Percentiles rank a stretch among this genome's conserved stretches.
These are phyloP conservation scores for Xanthia togata DNA, from an alignment of 2,888 invertebrate genomes.

Conservation along the genomic window DNA sequence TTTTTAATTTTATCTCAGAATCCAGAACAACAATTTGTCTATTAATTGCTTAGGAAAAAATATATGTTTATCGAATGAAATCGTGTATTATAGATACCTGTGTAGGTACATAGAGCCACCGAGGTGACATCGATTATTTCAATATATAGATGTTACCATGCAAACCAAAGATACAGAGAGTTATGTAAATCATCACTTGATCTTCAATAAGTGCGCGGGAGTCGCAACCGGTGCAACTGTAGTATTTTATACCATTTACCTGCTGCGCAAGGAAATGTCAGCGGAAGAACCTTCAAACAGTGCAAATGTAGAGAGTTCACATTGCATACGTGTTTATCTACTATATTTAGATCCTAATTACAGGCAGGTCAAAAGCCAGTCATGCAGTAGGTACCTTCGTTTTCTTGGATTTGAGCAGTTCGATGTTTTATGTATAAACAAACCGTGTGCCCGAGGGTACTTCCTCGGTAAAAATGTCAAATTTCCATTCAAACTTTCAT, in stretches of 20 bases:
- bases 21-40: neutral
- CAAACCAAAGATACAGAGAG: conserved; percentile 18
- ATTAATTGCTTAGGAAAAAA: conserved; percentile 3
- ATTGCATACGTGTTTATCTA: conserved; percentile 41
- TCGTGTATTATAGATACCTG: neutral
- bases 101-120: conserved; percentile 5
- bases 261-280: conserved; percentile 49
- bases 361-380: conserved; percentile 6
- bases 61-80: conserved; percentile 12
- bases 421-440: neutral
- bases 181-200: conserved; percentile 35
- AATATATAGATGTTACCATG: conserved; percentile 18
- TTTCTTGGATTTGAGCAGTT: neutral
- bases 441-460: neutral
- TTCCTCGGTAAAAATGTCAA: neutral
- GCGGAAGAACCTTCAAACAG: conserved; percentile 66
- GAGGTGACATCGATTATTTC: conserved; percentile 34
- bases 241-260: conserved; percentile 46
- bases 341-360: conserved; percentile 37
- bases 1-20: conserved; percentile 13
- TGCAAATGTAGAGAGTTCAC: conserved; percentile 50
- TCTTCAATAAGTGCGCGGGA: conserved; percentile 8
- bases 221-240: conserved; percentile 19
- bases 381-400: neutral
- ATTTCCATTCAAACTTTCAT: neutral